phyloP scores from a whole-genome alignment of 2,797 vertebrate species.

The Lemur catta region DNA sequence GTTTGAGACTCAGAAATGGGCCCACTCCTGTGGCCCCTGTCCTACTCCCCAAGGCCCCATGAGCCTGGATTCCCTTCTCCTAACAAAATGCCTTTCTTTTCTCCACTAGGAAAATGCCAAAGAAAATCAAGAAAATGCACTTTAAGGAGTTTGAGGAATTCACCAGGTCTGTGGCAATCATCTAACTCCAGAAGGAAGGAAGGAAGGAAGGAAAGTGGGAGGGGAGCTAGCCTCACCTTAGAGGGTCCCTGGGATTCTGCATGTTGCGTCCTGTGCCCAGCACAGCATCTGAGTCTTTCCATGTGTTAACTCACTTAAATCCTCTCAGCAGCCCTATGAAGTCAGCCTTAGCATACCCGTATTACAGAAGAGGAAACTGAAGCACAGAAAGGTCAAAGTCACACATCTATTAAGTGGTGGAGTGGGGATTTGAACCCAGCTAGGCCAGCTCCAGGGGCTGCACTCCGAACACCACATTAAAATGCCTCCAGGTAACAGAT shows the following conservation, averaged over 20 bases:
- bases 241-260: neutral
- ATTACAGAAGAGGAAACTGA: neutral
- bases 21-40: neutral
- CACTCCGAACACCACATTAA: neutral
- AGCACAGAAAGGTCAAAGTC: neutral
- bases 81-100: conserved; percentile 5
- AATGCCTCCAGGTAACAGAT: neutral
- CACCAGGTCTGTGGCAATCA: conserved; percentile 54
- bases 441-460: neutral
- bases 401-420: neutral
- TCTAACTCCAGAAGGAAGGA: neutral
- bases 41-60: neutral
- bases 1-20: neutral
- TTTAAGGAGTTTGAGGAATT: conserved; percentile 68
- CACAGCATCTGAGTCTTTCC: neutral
- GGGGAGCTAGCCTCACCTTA: neutral
- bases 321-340: neutral
- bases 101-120: conserved; percentile 31
- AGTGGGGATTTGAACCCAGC: neutral
- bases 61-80: neutral
- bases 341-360: neutral
- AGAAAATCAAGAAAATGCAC: conserved; percentile 35
- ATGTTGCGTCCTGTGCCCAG: neutral
- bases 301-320: neutral
- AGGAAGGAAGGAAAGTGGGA: neutral